Evolutionary conservation across 2,113 vertebrate genomes (phyloP).

Genomic region (Gymnobelideus leadbeateri): DNA sequence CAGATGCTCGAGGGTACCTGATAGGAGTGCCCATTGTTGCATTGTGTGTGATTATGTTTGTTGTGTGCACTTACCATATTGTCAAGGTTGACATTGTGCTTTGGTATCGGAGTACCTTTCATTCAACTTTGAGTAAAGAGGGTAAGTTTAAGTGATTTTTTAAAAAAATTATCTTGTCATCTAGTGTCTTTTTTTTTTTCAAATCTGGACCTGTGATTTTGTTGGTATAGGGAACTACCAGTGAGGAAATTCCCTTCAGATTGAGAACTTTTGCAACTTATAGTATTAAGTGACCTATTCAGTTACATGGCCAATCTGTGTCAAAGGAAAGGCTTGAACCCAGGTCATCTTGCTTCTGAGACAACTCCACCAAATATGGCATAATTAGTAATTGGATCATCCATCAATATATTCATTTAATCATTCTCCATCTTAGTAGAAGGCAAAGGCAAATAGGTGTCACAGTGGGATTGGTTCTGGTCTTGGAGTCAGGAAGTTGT

Average conservation of each 20-base stretch:
- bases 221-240: background rate
- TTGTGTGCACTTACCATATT: conserved; percentile 12
- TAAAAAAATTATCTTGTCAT: background rate
- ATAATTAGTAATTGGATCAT: no score
- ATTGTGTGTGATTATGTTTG: background rate
- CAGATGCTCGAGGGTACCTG: conserved; percentile 59
- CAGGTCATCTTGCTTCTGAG: no score
- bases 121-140: background rate
- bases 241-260: background rate
- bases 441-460: no score
- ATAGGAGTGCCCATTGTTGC: conserved; percentile 57
- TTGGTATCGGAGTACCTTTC: conserved; percentile 73
- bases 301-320: no score
- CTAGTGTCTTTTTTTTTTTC: background rate
- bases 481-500: no score
- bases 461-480: no score
- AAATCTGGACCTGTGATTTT: background rate
- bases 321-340: no score
- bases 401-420: no score
- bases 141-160: conserved; percentile 58
- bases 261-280: background rate
- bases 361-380: no score
- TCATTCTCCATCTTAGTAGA: no score
- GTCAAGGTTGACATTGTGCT: conserved; percentile 75
- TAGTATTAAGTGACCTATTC: no score